Percentiles rank a stretch among this genome's conserved stretches.
Evolutionary conservation across 2,888 invertebrate genomes (phyloP).

Genomic region (Neuroscelio doddi): DNA sequence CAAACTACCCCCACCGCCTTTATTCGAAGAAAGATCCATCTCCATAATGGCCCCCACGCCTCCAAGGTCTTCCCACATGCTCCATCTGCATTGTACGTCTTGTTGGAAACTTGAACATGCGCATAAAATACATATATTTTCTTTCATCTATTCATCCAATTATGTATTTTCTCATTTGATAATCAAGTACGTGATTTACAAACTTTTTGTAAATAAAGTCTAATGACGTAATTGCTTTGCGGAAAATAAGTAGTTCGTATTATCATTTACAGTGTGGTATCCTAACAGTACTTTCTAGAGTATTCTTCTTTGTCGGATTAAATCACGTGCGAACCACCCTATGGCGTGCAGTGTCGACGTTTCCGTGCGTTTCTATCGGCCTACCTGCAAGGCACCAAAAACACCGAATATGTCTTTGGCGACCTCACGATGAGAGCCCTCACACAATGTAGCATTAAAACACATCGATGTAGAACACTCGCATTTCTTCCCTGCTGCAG

Average conservation of each 20-base stretch:
- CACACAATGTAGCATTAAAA: constrained; percentile 14
- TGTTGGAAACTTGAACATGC: constrained; percentile 39
- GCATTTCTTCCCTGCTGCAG: constrained; percentile 8
- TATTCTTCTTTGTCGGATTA: constrained; percentile 25
- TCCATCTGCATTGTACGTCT: constrained; percentile 48
- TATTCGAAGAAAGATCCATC: constrained; percentile 70
- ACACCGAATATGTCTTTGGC: constrained; percentile 32
- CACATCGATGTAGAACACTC: constrained; percentile 18
- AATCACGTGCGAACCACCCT: constrained; percentile 25
- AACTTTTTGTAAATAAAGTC: too few species aligned
- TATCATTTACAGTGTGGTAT: constrained; percentile 5
- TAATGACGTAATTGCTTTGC: too few species aligned
- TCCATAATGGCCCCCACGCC: constrained; percentile 68
- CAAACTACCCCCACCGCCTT: constrained; percentile 59
- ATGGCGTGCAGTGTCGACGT: constrained; percentile 32
- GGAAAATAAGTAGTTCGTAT: too few species aligned
- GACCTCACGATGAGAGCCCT: constrained; percentile 26
- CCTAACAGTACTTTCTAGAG: constrained; percentile 8
- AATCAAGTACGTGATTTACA: too few species aligned
- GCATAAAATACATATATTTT: constrained; percentile 38
- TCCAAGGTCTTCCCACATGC: constrained; percentile 59
- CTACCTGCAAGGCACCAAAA: constrained; percentile 12
- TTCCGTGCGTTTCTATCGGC: constrained; percentile 31
- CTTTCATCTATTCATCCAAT: constrained; percentile 39
- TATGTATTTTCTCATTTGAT: constrained; percentile 16